phyloP scores from a whole-genome alignment of 2,113 vertebrate genomes.

The Vireo altiloquus region DNA sequence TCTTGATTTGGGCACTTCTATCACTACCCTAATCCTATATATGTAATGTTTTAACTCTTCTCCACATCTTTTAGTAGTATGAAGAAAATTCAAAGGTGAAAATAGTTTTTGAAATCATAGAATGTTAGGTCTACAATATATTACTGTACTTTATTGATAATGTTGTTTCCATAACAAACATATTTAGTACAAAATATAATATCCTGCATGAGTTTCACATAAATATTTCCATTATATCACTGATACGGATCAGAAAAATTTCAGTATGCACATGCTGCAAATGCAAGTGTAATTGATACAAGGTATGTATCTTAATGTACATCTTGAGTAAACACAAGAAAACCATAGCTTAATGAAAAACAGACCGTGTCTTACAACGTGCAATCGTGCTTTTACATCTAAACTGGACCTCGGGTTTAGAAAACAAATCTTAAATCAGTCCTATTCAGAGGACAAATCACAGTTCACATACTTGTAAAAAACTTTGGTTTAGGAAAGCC shows the following conservation, averaged over 20 bases:
- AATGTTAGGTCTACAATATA: background rate
- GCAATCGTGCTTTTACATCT: constrained; percentile 48
- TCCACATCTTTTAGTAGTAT: background rate
- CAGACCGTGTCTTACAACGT: constrained; percentile 29
- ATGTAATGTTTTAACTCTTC: background rate
- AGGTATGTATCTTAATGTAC: constrained; percentile 63
- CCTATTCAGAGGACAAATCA: constrained; percentile 34
- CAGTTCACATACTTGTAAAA: constrained; percentile 44
- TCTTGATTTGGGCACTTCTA: background rate
- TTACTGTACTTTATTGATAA: background rate
- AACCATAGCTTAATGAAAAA: constrained; percentile 58
- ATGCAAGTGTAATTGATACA: constrained; percentile 65
- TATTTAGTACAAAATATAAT: background rate
- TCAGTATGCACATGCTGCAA: constrained; percentile 51
- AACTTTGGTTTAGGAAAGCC: constrained; percentile 17
- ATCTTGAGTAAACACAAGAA: constrained; percentile 61
- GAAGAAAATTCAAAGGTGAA: background rate
- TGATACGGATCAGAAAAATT: constrained; percentile 56
- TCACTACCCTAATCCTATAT: background rate
- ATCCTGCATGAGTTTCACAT: background rate
- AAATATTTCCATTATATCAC: constrained; percentile 45
- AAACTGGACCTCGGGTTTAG: constrained; percentile 25
- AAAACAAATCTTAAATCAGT: constrained; percentile 60
- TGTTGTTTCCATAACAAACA: constrained; percentile 29
- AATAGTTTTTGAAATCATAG: background rate